phyloP scores from a whole-genome alignment of 2,797 vertebrate genomes.

The Sebastes aleutianus region DNA sequence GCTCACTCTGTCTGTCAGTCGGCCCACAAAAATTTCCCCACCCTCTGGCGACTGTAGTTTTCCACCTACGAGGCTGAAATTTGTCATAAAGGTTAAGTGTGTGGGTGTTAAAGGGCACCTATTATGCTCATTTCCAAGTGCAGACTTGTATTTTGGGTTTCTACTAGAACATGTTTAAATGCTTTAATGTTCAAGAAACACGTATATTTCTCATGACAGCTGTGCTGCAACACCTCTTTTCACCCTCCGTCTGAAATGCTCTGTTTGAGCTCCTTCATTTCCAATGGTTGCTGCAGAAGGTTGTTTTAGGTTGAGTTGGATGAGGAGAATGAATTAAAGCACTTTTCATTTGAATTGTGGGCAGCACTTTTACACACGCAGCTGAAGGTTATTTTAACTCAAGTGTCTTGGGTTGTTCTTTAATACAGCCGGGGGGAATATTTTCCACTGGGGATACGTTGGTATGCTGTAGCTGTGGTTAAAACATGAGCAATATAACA shows the following conservation, averaged over 20 bases:
- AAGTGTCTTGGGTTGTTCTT: conserved; percentile 9
- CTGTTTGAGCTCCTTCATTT: background rate
- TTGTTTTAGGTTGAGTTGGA: conserved; percentile 7
- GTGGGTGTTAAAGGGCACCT: background rate
- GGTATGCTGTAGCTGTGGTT: conserved; percentile 28
- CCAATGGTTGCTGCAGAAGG: background rate
- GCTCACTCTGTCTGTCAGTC: background rate
- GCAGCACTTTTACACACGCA: background rate
- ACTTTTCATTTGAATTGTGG: conserved; percentile 1
- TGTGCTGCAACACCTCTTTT: background rate
- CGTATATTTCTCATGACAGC: background rate
- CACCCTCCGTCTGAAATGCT: background rate
- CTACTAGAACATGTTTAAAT: background rate
- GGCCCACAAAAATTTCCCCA: too few relatives aligned
- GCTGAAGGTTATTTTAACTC: conserved; percentile 35
- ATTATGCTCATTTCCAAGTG: background rate
- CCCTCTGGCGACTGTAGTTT: background rate
- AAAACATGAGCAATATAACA: conserved; percentile 42
- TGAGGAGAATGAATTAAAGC: conserved; percentile 10
- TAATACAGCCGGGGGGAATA: conserved; percentile 7
- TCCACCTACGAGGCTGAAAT: background rate
- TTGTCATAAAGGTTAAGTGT: background rate
- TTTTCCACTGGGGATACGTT: conserved; percentile 13
- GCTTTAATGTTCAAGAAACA: background rate
- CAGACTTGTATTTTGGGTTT: background rate